These are phyloP conservation scores for Drosophila sordidula DNA, from an alignment of 2,888 invertebrate genomes.

Conservation along the genomic window DNA sequence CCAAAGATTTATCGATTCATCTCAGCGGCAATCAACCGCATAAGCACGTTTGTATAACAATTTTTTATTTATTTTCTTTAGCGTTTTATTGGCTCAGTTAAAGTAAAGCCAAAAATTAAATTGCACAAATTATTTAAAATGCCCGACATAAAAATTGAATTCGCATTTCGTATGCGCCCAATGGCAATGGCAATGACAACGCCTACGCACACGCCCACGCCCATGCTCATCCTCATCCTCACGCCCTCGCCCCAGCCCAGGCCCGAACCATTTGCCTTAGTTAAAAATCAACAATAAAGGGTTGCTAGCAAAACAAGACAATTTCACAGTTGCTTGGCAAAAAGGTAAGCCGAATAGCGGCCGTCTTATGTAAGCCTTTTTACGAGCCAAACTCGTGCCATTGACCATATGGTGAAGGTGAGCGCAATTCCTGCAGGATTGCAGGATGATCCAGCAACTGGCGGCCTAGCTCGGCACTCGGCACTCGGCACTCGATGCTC, in stretches of 20 bases:
- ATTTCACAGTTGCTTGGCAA: constrained; percentile 78
- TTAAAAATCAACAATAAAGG: constrained; percentile 69
- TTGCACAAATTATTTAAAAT: constrained; percentile 77
- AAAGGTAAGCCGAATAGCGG: constrained; percentile 60
- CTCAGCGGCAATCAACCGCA: constrained; percentile 56
- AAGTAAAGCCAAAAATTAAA: constrained; percentile 70
- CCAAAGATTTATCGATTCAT: constrained; percentile 47
- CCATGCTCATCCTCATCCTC: background rate
- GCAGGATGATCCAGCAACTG: constrained; percentile 51
- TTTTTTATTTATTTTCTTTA: constrained; percentile 14
- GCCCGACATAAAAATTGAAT: constrained; percentile 67
- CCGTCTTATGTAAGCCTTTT: constrained; percentile 71
- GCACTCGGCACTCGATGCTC: background rate
- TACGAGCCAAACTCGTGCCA: constrained; percentile 75
- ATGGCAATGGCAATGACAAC: constrained; percentile 22
- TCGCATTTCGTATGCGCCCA: constrained; percentile 53
- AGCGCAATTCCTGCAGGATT: constrained; percentile 61
- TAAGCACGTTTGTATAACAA: constrained; percentile 60
- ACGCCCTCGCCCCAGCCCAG: background rate
- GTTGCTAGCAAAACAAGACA: constrained; percentile 73
- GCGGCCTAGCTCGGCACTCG: constrained; percentile 30
- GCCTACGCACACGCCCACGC: constrained; percentile 16
- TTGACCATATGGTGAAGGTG: constrained; percentile 78
- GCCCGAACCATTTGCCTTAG: constrained; percentile 37
- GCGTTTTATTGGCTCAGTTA: constrained; percentile 69